These are phyloP conservation scores for Pterostichus niger DNA, from an alignment of 2,888 invertebrate species.

Conservation along the genomic window DNA sequence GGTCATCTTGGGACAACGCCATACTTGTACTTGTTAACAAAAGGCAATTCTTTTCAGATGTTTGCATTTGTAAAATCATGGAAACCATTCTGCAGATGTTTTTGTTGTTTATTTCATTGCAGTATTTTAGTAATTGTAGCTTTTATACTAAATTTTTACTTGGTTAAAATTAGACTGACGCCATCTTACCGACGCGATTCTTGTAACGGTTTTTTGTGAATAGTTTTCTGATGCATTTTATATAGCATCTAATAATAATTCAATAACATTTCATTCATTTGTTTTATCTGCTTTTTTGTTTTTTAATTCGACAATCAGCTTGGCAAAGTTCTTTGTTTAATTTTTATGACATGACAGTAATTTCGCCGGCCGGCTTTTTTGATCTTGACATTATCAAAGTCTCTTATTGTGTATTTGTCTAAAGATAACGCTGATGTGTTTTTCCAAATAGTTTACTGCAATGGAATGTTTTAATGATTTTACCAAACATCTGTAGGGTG, in stretches of 20 bases:
- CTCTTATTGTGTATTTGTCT: constrained; percentile 19
- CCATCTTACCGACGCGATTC: constrained; percentile 61
- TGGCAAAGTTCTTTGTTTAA: too few relatives aligned
- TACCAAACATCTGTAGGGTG: constrained; percentile 61
- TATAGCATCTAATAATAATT: background rate
- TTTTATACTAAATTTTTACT: background rate
- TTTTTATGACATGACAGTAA: too few relatives aligned
- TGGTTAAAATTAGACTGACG: constrained; percentile 17
- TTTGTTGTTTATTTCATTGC: constrained; percentile 19
- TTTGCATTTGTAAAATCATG: background rate
- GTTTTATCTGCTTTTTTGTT: background rate
- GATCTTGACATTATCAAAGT: constrained; percentile 21
- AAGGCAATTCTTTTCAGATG: constrained; percentile 41
- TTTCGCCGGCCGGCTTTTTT: constrained; percentile 43
- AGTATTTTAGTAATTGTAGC: constrained; percentile 13
- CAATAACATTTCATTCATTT: background rate
- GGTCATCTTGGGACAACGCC: constrained; percentile 40
- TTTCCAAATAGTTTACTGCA: constrained; percentile 10
- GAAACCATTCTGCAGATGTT: constrained; percentile 14
- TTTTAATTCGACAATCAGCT: background rate
- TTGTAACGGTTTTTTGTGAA: constrained; percentile 58
- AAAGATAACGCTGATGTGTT: constrained; percentile 26
- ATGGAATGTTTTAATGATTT: constrained; percentile 43
- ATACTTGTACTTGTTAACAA: constrained; percentile 26
- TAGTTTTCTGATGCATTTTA: constrained; percentile 9